These are phyloP conservation scores for Limnothrissa miodon DNA, from an alignment of 2,113 vertebrate species.

Conservation along the genomic window DNA sequence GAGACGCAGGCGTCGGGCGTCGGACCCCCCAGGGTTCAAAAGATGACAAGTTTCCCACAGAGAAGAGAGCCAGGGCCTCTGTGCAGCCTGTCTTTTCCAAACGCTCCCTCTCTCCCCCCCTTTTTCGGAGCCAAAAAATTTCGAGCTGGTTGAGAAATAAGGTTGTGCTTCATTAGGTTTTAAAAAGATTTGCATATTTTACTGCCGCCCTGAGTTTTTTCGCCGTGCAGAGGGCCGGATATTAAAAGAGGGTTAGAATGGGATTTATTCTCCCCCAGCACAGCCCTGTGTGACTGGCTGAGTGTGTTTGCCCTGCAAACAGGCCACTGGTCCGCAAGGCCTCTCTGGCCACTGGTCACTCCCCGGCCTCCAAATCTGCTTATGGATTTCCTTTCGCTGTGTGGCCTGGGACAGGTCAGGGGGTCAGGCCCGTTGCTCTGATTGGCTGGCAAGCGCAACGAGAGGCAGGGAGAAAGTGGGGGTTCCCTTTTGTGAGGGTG, in stretches of 20 bases:
- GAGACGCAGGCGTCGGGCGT: constrained; percentile 32
- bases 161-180: constrained; percentile 65
- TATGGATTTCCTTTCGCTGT: constrained; percentile 86
- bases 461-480: constrained; percentile 78
- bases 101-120: constrained; percentile 24
- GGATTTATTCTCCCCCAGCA: constrained; percentile 65
- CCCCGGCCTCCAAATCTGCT: constrained; percentile 82
- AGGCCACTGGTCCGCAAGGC: constrained; percentile 52
- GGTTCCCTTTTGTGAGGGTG: constrained; percentile 74
- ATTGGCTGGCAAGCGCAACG: constrained; percentile 82
- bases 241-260: constrained; percentile 57
- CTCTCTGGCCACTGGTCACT: constrained; percentile 40
- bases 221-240: constrained; percentile 48
- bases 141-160: constrained; percentile 60
- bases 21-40: constrained; percentile 58
- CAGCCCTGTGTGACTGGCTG: constrained; percentile 52
- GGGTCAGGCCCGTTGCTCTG: constrained; percentile 82
- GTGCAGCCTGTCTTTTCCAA: constrained; percentile 48
- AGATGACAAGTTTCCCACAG: constrained; percentile 71
- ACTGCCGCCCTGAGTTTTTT: constrained; percentile 48
- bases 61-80: constrained; percentile 51
- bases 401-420: constrained; percentile 89
- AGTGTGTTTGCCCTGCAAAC: constrained; percentile 77
- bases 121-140: constrained; percentile 53
- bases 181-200: constrained; percentile 69